Conservation (phyloP, 2,113 vertebrate species). For the Bungarus multicinctus region DNA sequence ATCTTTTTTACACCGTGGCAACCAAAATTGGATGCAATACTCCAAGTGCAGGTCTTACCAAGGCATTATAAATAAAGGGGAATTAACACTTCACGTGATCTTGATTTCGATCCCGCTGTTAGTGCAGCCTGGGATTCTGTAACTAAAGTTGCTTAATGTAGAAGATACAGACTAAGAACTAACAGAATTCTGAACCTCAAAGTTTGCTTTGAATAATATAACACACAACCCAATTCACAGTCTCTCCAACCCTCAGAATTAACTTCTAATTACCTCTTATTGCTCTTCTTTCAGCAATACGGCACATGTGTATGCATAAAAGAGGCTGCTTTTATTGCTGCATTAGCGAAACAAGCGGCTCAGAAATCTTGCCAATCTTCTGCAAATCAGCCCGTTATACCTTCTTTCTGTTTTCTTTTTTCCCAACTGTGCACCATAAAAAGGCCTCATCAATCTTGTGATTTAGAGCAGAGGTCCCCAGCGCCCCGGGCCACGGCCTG, state of each 20-base stretch:
- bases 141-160: neutral
- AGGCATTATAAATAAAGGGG: too few relatives aligned
- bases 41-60: neutral
- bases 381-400: neutral
- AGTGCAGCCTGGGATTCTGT: neutral
- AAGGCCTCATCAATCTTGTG: neutral
- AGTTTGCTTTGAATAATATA: neutral
- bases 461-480: neutral
- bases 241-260: neutral
- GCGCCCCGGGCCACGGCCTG: too few relatives aligned
- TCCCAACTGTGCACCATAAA: neutral
- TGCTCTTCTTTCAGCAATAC: neutral
- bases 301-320: neutral
- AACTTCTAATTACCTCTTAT: neutral
- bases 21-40: neutral
- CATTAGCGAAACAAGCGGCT: neutral
- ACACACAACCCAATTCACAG: neutral
- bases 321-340: neutral
- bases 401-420: neutral
- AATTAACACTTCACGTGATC: too few relatives aligned
- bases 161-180: neutral
- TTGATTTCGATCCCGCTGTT: neutral
- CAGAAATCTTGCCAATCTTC: neutral
- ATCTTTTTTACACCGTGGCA: too few relatives aligned
- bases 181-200: too few relatives aligned